A percentile compares a stretch with the other conserved stretches of the same genome.
Evolutionary conservation across 1,140 invertebrate species (phyloP).

Genomic region (Periplaneta americana): DNA sequence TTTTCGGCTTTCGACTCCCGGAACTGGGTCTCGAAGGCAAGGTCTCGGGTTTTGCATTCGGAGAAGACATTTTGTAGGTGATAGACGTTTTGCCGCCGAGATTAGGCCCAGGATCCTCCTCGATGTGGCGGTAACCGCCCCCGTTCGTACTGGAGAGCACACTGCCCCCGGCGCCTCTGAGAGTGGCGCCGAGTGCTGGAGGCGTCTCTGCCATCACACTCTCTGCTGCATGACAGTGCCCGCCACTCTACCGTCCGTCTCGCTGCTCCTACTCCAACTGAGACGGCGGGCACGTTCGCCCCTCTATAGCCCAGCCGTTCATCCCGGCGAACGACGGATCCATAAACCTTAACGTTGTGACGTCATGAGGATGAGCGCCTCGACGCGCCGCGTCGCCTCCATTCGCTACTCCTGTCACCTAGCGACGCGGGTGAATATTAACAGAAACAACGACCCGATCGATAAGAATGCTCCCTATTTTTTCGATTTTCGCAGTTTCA

Average conservation of each 20-base stretch:
- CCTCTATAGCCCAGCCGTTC: background rate
- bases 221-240: background rate
- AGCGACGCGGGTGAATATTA: too few species aligned
- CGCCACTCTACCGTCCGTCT: background rate
- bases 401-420: too few species aligned
- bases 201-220: background rate
- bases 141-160: background rate
- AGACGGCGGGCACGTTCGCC: background rate
- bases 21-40: background rate
- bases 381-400: background rate
- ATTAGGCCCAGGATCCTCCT: background rate
- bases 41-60: background rate
- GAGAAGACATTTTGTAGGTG: background rate
- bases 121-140: background rate
- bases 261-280: background rate
- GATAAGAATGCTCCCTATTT: too few species aligned
- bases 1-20: constrained; percentile 20
- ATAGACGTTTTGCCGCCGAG: background rate
- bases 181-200: background rate
- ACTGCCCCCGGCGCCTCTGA: background rate
- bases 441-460: too few species aligned
- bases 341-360: background rate
- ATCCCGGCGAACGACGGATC: background rate
- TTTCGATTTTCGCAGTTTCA: too few species aligned
- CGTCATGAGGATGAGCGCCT: background rate